These are phyloP conservation scores for Ormyrus rosae DNA, from an alignment of 2,888 invertebrate species.

Conservation along the genomic window DNA sequence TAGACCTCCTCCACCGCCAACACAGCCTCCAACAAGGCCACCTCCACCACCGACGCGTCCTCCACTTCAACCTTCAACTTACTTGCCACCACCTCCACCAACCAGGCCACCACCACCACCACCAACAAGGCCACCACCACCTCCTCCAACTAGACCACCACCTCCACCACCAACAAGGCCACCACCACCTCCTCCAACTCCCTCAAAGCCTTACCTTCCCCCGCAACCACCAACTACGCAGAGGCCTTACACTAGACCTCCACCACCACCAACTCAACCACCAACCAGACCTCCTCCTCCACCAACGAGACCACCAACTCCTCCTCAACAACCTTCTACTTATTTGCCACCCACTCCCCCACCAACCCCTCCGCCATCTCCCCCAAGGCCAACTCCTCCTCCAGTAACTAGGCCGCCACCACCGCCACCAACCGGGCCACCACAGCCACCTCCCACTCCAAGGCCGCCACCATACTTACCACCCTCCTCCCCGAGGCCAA, in stretches of 20 bases:
- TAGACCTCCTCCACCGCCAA: constrained; percentile 9
- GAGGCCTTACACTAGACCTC: constrained; percentile 55
- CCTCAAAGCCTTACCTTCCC: constrained; percentile 32
- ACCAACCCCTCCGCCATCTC: constrained; percentile 34
- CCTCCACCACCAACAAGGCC: constrained; percentile 42
- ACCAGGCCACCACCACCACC: constrained; percentile 49
- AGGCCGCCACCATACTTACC: constrained; percentile 71
- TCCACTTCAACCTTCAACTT: neutral
- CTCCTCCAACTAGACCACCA: constrained; percentile 45
- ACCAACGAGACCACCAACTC: constrained; percentile 30
- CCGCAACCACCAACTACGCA: constrained; percentile 60
- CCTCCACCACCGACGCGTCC: neutral
- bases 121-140: constrained; percentile 62
- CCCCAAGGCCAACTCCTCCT: constrained; percentile 1
- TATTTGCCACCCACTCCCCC: constrained; percentile 37
- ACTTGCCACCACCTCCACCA: constrained; percentile 42
- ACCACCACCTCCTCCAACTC: constrained; percentile 31
- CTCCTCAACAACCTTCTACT: neutral
- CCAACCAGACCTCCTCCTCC: constrained; percentile 46
- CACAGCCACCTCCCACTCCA: constrained; percentile 56
- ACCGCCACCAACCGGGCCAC: constrained; percentile 31
- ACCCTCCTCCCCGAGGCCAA: constrained; percentile 66
- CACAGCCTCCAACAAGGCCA: constrained; percentile 23
- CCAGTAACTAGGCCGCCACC: constrained; percentile 26
- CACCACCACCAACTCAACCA: neutral